Evolutionary conservation across 1,140 invertebrate genomes (phyloP).

Genomic region (Pygmarrhopalites habei): DNA sequence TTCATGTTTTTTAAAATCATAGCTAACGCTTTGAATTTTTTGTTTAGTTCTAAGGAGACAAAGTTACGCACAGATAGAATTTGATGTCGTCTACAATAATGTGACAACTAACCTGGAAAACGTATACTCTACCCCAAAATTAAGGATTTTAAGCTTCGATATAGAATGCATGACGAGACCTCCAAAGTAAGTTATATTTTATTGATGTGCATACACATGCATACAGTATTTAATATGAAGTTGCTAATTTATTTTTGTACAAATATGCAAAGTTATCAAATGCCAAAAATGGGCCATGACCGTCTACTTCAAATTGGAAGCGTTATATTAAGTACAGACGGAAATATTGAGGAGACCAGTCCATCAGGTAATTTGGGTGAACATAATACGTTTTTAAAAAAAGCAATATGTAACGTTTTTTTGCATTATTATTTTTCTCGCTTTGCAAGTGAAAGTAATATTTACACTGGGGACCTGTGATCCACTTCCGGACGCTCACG

Average conservation of each 20-base stretch:
- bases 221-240: too few species aligned
- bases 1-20: not conserved
- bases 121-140: constrained; percentile 8
- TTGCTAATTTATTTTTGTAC: too few species aligned
- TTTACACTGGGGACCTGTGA: constrained; percentile 25
- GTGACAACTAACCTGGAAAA: not conserved
- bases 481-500: constrained; percentile 13
- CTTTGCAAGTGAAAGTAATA: constrained; percentile 8
- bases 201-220: too few species aligned
- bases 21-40: not conserved
- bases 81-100: constrained; percentile 22
- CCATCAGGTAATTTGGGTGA: too few species aligned
- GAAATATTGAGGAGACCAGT: too few species aligned
- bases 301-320: too few species aligned
- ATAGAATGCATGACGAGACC: constrained; percentile 23
- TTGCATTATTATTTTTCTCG: constrained; percentile 5
- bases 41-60: constrained; percentile 12
- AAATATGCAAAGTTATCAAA: too few species aligned
- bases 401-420: too few species aligned
- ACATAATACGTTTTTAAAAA: too few species aligned
- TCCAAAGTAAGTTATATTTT: not conserved
- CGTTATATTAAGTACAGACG: too few species aligned
- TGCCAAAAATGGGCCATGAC: too few species aligned
- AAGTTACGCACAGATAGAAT: constrained; percentile 27
- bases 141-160: constrained; percentile 35